Conservation (phyloP, 2,888 invertebrate species). For the Azorinus chamasolen region DNA sequence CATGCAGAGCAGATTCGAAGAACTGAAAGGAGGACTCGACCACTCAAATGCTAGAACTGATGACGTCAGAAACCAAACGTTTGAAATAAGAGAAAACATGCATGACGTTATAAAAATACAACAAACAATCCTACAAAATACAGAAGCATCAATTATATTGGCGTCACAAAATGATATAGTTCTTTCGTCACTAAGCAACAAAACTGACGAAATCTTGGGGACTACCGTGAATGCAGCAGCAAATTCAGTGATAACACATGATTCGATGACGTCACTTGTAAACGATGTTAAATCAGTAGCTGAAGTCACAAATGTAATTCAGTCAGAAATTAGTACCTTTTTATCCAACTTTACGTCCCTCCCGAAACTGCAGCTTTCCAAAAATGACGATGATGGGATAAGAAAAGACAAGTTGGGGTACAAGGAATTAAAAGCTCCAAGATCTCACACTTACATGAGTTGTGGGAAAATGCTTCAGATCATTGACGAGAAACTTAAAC, state of each 20-base stretch:
- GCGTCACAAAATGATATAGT: conserved; percentile 15
- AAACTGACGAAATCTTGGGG: too few species aligned
- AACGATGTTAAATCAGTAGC: background rate
- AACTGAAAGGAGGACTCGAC: conserved; percentile 42
- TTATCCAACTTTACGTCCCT: background rate
- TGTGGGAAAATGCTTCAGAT: conserved; percentile 54
- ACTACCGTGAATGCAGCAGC: too few species aligned
- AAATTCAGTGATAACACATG: too few species aligned
- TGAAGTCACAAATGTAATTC: background rate
- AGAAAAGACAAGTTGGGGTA: conserved; percentile 13
- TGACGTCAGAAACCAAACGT: conserved; percentile 49
- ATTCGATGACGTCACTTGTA: too few species aligned
- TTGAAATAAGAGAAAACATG: conserved; percentile 21
- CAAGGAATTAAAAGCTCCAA: conserved; percentile 28
- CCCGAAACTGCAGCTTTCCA: background rate
- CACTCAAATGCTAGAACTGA: conserved; percentile 18
- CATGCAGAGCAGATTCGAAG: conserved; percentile 33
- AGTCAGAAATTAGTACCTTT: background rate
- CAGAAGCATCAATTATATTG: conserved; percentile 30
- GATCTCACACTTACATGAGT: conserved; percentile 26
- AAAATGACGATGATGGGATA: conserved; percentile 1
- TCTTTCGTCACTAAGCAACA: too few species aligned
- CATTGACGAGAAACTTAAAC: conserved; percentile 50
- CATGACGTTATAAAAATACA: conserved; percentile 22
- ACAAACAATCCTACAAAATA: conserved; percentile 23